Conservation (phyloP, 2,888 invertebrate species). For the Erebia aethiops region DNA sequence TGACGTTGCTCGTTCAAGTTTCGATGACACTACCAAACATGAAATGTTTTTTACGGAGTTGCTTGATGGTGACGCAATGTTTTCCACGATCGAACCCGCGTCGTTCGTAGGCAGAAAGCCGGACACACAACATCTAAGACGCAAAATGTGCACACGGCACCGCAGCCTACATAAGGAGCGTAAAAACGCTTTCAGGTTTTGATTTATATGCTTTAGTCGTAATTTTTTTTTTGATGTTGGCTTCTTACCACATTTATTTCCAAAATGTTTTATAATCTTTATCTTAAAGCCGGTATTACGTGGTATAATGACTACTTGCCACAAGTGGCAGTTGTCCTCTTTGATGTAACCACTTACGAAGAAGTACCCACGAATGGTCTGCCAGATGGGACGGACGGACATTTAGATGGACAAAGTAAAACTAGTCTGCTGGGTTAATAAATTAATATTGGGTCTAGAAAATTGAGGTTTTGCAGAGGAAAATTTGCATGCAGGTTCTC, state of each 20-base stretch:
- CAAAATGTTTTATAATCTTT: not conserved
- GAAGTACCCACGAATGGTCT: no score
- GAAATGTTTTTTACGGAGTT: conserved; percentile 45
- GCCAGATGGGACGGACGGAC: no score
- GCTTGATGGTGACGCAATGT: conserved; percentile 75
- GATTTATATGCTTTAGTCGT: conserved; percentile 45
- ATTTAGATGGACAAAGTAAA: no score
- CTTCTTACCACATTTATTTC: not conserved
- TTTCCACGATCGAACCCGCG: conserved; percentile 55
- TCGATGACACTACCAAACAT: conserved; percentile 35
- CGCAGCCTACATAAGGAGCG: conserved; percentile 74
- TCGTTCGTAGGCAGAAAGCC: conserved; percentile 67
- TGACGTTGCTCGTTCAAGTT: conserved; percentile 32
- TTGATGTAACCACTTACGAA: no score
- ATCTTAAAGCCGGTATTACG: not conserved
- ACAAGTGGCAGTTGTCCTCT: no score
- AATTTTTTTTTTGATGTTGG: not conserved
- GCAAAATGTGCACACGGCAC: conserved; percentile 77
- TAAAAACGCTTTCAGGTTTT: conserved; percentile 66
- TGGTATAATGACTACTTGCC: no score
- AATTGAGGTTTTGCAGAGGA: no score
- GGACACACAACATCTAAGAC: conserved; percentile 66
- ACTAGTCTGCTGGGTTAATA: no score
- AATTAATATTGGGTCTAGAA: no score
- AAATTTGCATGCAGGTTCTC: no score